Evolutionary conservation across 2,113 vertebrate species (phyloP), one percentile per base, ranked within the genome.

Genomic region (Cyprinodon brontotheroides): DNA sequence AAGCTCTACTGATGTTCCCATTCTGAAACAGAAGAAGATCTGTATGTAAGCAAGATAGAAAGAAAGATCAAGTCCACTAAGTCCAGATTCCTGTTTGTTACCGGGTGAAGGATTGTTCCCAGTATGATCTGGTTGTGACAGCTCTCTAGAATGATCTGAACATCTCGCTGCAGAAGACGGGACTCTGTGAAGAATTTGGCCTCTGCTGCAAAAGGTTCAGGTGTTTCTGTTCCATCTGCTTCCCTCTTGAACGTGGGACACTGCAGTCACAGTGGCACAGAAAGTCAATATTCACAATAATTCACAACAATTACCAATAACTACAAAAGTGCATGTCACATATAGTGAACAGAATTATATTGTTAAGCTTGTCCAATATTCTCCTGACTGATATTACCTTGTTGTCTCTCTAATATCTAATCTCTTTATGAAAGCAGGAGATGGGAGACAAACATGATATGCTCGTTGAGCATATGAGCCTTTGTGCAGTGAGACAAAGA

Each of bases 141-240:
- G 92, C 97, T 98, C 91, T 99, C 98, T 93, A 99, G 89, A 75
- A 99, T 93, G 11, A 99, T 99, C 94, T 99, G 98, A 77, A 99
- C 97, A 0, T 99, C 98, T 82, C 98, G 94, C 91, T 99, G 98
- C 50, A 99, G 95, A 63, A 99, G 94, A 43, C 97, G 94, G 0
- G 98, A 99, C 85, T 99, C 98, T 0, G 98, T 99, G 93, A 98
- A 99, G 90, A 99, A 99, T 85, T 97, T 99, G 75, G 97, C 97
- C 86, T 99, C 97, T 0, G 97, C 97, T 0, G 98, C 98, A 7
- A 98, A 99, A 0, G 97, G 79, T 87, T 99, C 97, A 0, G 96
- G 96, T 0, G 93, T 94, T 83, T 99, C 98, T 0, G 92, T 83
- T 13, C 96, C 93, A 0, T 99, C 98, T 0, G 95, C 91, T 89